These are phyloP conservation scores for Cabera pusaria DNA, from an alignment of 2,888 invertebrate species.

Conservation along the genomic window DNA sequence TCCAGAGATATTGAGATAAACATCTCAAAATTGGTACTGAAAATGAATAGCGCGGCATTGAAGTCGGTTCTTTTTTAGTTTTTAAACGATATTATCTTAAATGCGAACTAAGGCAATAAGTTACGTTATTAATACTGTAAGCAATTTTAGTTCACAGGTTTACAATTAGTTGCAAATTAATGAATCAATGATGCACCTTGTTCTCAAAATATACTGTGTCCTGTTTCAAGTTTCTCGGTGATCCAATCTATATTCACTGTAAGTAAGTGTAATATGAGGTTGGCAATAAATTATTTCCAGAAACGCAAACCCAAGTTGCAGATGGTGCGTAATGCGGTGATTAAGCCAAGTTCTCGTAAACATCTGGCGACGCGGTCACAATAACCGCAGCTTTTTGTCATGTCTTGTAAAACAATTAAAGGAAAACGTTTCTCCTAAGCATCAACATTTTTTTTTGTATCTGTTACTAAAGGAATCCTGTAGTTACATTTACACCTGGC, in stretches of 20 bases:
- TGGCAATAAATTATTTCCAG: conserved; percentile 14
- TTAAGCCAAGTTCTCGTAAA: conserved; percentile 37
- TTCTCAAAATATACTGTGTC: background rate
- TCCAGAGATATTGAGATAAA: too few relatives aligned
- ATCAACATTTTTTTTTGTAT: background rate
- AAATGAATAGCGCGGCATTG: too few relatives aligned
- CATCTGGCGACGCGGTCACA: conserved; percentile 46
- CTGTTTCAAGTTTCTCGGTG: background rate
- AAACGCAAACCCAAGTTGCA: conserved; percentile 26
- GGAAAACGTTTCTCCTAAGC: conserved; percentile 22
- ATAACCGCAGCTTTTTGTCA: conserved; percentile 36
- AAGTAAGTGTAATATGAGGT: background rate
- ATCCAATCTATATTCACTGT: background rate
- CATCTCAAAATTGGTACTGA: too few relatives aligned
- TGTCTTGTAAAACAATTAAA: conserved; percentile 33
- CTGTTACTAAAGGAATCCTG: too few relatives aligned
- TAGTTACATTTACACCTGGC: too few relatives aligned
- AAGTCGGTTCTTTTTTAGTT: too few relatives aligned
- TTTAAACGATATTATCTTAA: too few relatives aligned
- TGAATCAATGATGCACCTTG: too few relatives aligned
- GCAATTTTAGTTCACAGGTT: too few relatives aligned
- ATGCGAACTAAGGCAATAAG: too few relatives aligned
- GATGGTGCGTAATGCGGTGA: conserved; percentile 34
- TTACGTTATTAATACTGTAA: too few relatives aligned
- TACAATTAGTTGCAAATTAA: too few relatives aligned